Conservation (phyloP, 2,113 vertebrate species). For the Petroica traversi region DNA sequence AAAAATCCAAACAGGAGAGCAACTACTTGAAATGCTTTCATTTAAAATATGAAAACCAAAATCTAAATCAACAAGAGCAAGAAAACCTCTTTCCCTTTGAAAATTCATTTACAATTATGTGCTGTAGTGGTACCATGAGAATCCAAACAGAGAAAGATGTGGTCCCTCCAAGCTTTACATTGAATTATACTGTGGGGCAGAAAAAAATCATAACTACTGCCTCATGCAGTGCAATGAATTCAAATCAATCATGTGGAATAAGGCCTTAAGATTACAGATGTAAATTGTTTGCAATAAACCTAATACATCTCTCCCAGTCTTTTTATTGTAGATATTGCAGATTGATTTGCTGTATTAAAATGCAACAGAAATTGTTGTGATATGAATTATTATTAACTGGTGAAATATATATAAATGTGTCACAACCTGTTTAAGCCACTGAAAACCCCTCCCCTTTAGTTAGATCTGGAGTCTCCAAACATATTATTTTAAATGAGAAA, state of each 20-base stretch:
- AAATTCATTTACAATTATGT: not conserved
- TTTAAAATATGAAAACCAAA: not conserved
- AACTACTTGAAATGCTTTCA: not conserved
- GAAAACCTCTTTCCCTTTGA: not conserved
- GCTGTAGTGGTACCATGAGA: not conserved
- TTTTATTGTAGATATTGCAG: not conserved
- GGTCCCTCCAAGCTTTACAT: not conserved
- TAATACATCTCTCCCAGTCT: not conserved
- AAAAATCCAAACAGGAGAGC: not conserved
- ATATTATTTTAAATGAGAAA: conserved; percentile 47
- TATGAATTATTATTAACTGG: conserved; percentile 42
- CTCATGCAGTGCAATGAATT: not conserved
- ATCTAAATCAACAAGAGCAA: not conserved
- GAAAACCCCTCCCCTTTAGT: not conserved
- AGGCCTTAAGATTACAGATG: conserved; percentile 16
- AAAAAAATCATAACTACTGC: not conserved
- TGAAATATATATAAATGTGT: conserved; percentile 1
- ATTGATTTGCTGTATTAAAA: conserved; percentile 11
- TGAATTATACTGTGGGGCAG: not conserved
- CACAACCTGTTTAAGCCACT: conserved; percentile 13
- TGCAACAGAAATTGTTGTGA: not conserved
- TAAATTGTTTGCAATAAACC: conserved; percentile 22
- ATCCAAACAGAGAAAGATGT: not conserved
- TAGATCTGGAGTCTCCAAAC: not conserved
- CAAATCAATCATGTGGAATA: conserved; percentile 25